Base-by-base conservation (phyloP, 30 jellyfish, hydroid and myxozoan species). In the Pelagia noctiluca region DNA sequence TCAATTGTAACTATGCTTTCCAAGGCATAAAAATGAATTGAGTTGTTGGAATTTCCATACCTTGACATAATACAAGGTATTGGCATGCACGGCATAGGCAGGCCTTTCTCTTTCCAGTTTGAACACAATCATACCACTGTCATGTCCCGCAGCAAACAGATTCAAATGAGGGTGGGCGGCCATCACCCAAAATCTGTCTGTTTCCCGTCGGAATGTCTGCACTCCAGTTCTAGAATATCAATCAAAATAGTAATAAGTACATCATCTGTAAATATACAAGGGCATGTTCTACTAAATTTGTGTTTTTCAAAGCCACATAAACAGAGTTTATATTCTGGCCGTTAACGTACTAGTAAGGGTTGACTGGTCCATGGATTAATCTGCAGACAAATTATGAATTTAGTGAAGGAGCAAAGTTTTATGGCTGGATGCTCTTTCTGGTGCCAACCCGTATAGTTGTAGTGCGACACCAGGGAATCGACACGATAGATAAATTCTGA, bases 111-210 rank as follows among this genome's bases (percentile, higher is more conserved):
- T 73, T 72, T 94, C 97, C 86, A 94, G 77, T 49, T 94, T 94
- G 61, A 81, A 94, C 28, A 94, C 96, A 54, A 88, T 75, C 96
- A 94, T 88, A 25, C 99, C 99, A 89, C 96, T 83, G 77, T 94
- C 99, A 52, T 94, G 99, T 22, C 99, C 99, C 16, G 97, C 97
- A 24, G 99, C 99, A 78, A 94, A 88, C 75, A 94, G 63, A 62
- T 94, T 94, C 73, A 85, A 63, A 34, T 89, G 89, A 31, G 99
- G 99, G 67, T 88, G 97, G 24, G 97, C 99, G n/a, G 94, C 95
- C 48, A 94, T 61, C 22, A 78, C 86, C 99, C 99, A 94, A 61
- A 87, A 94, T 1, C 99, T 97, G 47, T 94, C 99, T 52, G 75
- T 73, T 23, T 94, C 99, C 18, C 99, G 84, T 60, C 99, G 85